A percentile compares a stretch with the other conserved stretches of the same genome.
phyloP scores from a whole-genome alignment of 2,888 invertebrate species.

The Melitaea athalia region DNA sequence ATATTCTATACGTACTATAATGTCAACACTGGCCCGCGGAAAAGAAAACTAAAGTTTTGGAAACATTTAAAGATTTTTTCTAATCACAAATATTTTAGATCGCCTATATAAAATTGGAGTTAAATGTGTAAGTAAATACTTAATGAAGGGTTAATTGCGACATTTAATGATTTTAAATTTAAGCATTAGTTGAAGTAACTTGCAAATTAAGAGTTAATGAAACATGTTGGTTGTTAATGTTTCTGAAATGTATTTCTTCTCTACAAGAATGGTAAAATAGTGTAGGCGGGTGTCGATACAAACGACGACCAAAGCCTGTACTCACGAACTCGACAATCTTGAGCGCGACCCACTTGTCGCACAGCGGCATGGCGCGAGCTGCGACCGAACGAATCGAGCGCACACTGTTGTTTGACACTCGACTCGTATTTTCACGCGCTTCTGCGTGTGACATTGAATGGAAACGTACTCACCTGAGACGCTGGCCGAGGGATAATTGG shows the following conservation, averaged over 20 bases:
- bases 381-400: constrained; percentile 64
- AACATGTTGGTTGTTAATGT: no score
- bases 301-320: constrained; percentile 34
- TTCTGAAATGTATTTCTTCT: no score
- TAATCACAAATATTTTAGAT: not conserved
- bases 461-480: constrained; percentile 38
- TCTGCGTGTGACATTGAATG: constrained; percentile 62
- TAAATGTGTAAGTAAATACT: no score
- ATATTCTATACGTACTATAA: constrained; percentile 13
- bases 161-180: not conserved
- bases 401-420: constrained; percentile 60
- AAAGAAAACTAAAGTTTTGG: constrained; percentile 10
- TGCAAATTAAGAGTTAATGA: no score
- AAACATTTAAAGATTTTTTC: not conserved
- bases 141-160: not conserved
- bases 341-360: constrained; percentile 81
- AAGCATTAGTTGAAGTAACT: not conserved
- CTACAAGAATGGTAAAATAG: not conserved
- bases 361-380: constrained; percentile 65
- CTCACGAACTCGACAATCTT: constrained; percentile 81
- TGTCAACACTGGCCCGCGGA: constrained; percentile 32
- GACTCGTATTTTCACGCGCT: constrained; percentile 54
- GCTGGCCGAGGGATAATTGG: constrained; percentile 12
- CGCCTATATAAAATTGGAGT: no score
- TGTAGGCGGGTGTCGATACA: not conserved